Percentiles rank a stretch among this genome's conserved stretches.
Evolutionary conservation across 1,140 invertebrate genomes (phyloP).

Genomic region (Neodiprion virginianus): DNA sequence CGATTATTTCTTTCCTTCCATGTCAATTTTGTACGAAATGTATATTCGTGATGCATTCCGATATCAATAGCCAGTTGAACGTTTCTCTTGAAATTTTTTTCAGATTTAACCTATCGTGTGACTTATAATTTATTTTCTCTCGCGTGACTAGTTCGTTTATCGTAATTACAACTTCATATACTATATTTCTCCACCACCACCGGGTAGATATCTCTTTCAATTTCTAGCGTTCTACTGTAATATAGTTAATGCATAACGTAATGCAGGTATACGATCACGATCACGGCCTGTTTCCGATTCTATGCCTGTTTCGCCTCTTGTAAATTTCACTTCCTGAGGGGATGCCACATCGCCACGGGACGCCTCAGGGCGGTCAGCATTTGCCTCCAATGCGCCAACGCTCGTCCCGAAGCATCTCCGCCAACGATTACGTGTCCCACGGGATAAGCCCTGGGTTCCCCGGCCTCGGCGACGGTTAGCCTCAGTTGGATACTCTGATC

Average conservation of each 20-base stretch:
- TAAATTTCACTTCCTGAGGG: slow-evolving; percentile 67
- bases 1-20: too few species aligned
- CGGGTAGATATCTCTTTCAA: background rate
- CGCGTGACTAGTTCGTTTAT: too few species aligned
- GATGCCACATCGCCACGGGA: slow-evolving; percentile 86
- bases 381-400: slow-evolving; percentile 82
- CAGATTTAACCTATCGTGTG: too few species aligned
- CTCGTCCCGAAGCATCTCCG: slow-evolving; percentile 70
- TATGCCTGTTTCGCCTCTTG: background rate
- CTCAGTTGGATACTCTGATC: slow-evolving; percentile 74
- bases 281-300: too few species aligned
- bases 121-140: too few species aligned
- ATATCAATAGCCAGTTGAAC: too few species aligned
- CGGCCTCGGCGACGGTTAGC: slow-evolving; percentile 69
- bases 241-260: background rate
- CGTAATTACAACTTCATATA: too few species aligned
- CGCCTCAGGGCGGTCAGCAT: slow-evolving; percentile 83
- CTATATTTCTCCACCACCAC: too few species aligned
- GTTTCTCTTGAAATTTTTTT: too few species aligned
- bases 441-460: slow-evolving; percentile 61
- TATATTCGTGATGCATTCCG: too few species aligned
- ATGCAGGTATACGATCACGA: too few species aligned
- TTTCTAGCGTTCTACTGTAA: background rate
- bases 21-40: too few species aligned
- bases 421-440: slow-evolving; percentile 79